Evolutionary conservation across 1,140 invertebrate genomes (phyloP).

Genomic region (Zaprionus taronus): DNA sequence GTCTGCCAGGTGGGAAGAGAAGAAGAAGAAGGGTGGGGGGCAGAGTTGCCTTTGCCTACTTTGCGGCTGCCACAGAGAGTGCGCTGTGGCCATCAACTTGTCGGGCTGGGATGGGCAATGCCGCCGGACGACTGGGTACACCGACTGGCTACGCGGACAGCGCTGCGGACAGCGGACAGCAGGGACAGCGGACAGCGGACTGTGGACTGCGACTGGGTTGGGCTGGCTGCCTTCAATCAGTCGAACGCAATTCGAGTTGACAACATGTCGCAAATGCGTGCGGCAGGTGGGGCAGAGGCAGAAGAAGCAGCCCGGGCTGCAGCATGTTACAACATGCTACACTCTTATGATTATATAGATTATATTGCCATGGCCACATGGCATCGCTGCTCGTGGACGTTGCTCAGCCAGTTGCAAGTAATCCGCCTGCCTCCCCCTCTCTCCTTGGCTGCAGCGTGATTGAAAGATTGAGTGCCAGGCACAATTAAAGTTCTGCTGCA

Average conservation of each 20-base stretch:
- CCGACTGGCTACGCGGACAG: too few species aligned
- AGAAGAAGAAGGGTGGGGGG: background rate
- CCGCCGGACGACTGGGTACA: background rate
- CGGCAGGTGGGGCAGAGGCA: slow-evolving; percentile 17
- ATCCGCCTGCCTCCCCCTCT: slow-evolving; percentile 42
- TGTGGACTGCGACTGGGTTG: slow-evolving; percentile 18
- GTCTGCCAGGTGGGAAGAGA: slow-evolving; percentile 45
- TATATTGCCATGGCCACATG: slow-evolving; percentile 60
- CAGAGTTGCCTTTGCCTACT: slow-evolving; percentile 65
- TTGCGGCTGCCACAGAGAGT: slow-evolving; percentile 42
- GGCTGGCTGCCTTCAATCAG: slow-evolving; percentile 75
- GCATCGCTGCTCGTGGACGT: slow-evolving; percentile 14
- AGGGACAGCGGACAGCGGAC: too few species aligned
- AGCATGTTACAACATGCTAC: slow-evolving; percentile 68
- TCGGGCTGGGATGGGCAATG: slow-evolving; percentile 36
- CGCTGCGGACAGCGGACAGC: too few species aligned
- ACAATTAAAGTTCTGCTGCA: slow-evolving; percentile 76
- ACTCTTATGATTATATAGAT: slow-evolving; percentile 82
- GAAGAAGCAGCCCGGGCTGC: background rate
- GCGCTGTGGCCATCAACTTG: slow-evolving; percentile 65
- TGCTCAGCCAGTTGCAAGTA: slow-evolving; percentile 63
- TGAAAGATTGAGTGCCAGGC: slow-evolving; percentile 83
- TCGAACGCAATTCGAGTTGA: slow-evolving; percentile 81
- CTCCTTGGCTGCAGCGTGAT: slow-evolving; percentile 51
- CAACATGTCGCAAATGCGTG: slow-evolving; percentile 80